Evolutionary conservation across 2,797 vertebrate species (phyloP).

Genomic region (Acanthiza pusilla): DNA sequence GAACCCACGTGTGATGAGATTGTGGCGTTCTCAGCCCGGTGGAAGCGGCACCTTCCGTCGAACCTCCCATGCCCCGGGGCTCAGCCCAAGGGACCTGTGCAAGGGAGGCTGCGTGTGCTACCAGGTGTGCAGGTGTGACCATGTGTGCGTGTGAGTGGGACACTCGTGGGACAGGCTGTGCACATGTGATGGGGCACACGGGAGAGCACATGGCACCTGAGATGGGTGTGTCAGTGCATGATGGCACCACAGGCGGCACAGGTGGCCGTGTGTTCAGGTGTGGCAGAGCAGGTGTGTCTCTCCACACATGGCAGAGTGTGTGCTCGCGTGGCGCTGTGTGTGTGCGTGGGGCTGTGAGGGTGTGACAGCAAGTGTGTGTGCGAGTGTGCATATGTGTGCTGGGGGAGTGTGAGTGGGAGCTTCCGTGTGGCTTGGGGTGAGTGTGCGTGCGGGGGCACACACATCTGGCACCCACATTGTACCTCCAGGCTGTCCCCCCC

Average conservation of each 20-base stretch:
- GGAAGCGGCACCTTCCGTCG: fast-evolving
- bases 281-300: background rate
- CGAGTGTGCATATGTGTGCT: fast-evolving
- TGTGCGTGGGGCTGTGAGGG: background rate
- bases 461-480: fast-evolving
- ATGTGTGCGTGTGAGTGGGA: fast-evolving
- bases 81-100: fast-evolving
- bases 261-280: fast-evolving
- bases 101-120: fast-evolving
- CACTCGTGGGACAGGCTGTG: background rate
- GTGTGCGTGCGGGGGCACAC: too few species aligned
- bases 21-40: background rate
- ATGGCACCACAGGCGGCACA: fast-evolving
- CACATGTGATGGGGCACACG: fast-evolving
- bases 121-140: fast-evolving
- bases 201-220: fast-evolving
- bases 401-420: fast-evolving
- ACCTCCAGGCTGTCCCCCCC: fast-evolving
- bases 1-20: background rate
- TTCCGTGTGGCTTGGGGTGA: background rate
- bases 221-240: fast-evolving
- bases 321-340: fast-evolving
- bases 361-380: fast-evolving
- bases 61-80: fast-evolving
- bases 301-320: fast-evolving